Evolutionary conservation across 2,113 vertebrate species (phyloP).

Genomic region (Donacobius atricapilla): DNA sequence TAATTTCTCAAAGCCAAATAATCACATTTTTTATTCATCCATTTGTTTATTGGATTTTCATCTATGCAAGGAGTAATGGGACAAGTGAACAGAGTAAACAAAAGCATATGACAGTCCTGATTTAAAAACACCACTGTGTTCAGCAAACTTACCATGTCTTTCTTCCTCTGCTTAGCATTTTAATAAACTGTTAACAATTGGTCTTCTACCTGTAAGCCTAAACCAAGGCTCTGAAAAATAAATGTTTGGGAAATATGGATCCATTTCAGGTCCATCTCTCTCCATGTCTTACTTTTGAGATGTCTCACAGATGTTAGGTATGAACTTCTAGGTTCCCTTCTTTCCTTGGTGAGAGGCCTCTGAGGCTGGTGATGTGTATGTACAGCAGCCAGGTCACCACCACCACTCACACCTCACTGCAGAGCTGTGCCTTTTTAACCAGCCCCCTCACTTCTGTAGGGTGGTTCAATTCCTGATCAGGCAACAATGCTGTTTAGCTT

Average conservation of each 20-base stretch:
- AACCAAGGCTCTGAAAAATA: neutral
- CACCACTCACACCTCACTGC: neutral
- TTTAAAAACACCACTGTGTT: neutral
- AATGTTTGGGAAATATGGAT: neutral
- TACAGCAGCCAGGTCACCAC: neutral
- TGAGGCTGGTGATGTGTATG: neutral
- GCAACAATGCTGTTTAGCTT: neutral
- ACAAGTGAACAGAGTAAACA: neutral
- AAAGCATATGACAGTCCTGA: neutral
- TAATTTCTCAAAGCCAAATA: neutral
- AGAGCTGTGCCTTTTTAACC: neutral
- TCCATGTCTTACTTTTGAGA: neutral
- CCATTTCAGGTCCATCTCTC: neutral
- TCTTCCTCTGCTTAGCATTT: neutral
- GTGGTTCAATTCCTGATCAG: neutral
- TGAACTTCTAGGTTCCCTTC: neutral
- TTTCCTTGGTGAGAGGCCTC: neutral
- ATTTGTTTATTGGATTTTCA: neutral
- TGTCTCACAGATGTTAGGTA: neutral
- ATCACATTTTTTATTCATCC: neutral
- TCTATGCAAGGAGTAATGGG: neutral
- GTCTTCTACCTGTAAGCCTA: neutral
- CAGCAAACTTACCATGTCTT: neutral
- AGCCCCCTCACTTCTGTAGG: fast-evolving
- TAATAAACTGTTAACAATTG: neutral